These are phyloP conservation scores for Gastrophryne carolinensis DNA, from an alignment of 2,797 vertebrate genomes.

Conservation along the genomic window DNA sequence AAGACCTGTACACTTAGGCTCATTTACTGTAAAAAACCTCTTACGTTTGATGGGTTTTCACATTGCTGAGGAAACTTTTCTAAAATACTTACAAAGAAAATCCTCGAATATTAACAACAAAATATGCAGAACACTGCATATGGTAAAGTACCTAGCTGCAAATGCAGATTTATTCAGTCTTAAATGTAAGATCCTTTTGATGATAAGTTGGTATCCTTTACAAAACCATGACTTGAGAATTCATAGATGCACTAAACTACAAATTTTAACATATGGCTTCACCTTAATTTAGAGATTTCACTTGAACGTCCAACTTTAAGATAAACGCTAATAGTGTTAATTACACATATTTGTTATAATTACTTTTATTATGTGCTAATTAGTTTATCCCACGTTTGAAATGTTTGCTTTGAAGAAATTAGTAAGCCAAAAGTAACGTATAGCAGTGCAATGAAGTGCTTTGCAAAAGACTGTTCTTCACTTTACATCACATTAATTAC, in stretches of 20 bases:
- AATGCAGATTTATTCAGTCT: too few relatives aligned
- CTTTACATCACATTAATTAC: constrained; percentile 25
- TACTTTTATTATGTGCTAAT: constrained; percentile 5
- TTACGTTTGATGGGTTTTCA: too few relatives aligned
- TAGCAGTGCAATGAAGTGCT: constrained; percentile 7
- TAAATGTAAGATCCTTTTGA: too few relatives aligned
- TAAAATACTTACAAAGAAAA: too few relatives aligned
- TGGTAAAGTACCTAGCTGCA: too few relatives aligned
- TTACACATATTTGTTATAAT: constrained; percentile 13
- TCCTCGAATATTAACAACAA: too few relatives aligned
- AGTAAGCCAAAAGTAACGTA: neutral
- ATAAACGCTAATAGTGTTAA: neutral
- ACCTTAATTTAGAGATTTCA: neutral
- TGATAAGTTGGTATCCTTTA: too few relatives aligned
- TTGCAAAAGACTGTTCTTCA: constrained; percentile 14
- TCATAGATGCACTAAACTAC: neutral
- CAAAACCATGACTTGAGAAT: too few relatives aligned
- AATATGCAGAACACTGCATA: too few relatives aligned
- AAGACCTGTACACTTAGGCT: too few relatives aligned
- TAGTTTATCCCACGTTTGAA: constrained; percentile 3
- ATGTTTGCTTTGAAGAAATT: neutral
- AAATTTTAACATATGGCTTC: neutral
- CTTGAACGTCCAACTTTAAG: neutral
- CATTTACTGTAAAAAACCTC: too few relatives aligned
- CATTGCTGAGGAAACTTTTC: too few relatives aligned